phyloP scores from a whole-genome alignment of 2,113 vertebrate genomes.

The Gymnarchus niloticus region DNA sequence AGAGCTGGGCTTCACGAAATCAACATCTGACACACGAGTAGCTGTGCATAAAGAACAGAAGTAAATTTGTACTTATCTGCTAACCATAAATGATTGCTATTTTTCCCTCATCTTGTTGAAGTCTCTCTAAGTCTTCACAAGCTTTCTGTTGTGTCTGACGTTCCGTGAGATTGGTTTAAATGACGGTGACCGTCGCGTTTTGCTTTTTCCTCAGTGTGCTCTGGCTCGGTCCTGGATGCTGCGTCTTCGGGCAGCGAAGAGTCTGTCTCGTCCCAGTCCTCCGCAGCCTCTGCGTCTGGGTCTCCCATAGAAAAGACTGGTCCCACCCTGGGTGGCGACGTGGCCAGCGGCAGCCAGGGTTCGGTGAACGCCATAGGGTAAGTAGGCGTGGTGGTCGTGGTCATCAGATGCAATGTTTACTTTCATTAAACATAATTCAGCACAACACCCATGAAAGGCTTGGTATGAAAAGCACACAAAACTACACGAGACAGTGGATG shows the following conservation, averaged over 20 bases:
- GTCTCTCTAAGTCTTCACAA: not conserved
- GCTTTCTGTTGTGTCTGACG: not conserved
- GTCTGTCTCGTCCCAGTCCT: constrained; percentile 87
- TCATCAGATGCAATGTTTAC: too few species aligned
- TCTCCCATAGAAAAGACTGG: constrained; percentile 60
- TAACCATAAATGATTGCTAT: too few species aligned
- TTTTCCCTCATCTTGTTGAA: too few species aligned
- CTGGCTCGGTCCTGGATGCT: constrained; percentile 65
- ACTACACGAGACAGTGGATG: too few species aligned
- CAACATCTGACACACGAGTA: not conserved
- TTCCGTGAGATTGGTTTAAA: not conserved
- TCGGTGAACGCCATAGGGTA: constrained; percentile 60
- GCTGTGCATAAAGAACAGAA: not conserved
- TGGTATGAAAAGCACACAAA: too few species aligned
- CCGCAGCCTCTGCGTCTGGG: constrained; percentile 61
- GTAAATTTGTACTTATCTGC: too few species aligned
- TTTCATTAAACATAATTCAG: too few species aligned
- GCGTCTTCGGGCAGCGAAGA: constrained; percentile 80
- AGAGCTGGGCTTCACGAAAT: not conserved
- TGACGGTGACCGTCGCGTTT: not conserved
- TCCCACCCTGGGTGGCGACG: constrained; percentile 56
- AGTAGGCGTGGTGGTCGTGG: too few species aligned
- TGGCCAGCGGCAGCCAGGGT: constrained; percentile 46
- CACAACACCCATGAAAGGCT: too few species aligned
- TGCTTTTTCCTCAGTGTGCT: constrained; percentile 30